These are phyloP conservation scores for Ennomos quercinarius DNA, from an alignment of 2,888 invertebrate species.

Conservation along the genomic window DNA sequence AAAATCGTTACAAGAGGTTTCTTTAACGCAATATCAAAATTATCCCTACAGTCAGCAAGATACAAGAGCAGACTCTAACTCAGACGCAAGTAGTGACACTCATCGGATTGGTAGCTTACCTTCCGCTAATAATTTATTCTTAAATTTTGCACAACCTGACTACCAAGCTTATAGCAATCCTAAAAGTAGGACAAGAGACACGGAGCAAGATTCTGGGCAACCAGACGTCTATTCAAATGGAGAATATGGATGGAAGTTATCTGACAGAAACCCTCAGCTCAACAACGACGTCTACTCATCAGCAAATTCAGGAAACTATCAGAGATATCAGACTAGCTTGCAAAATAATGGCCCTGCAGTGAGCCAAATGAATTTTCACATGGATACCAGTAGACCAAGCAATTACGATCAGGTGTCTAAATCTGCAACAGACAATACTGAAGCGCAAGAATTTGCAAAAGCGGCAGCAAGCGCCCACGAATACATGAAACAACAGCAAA, in stretches of 20 bases:
- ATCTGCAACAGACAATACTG: slow-evolving; percentile 62
- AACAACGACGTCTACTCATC: slow-evolving; percentile 58
- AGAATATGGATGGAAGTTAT: slow-evolving; percentile 80
- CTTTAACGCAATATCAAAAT: slow-evolving; percentile 64
- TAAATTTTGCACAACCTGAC: slow-evolving; percentile 73
- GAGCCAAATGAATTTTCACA: slow-evolving; percentile 74
- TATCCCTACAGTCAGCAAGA: slow-evolving; percentile 62
- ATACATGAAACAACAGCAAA: slow-evolving; percentile 67
- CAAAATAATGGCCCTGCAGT: slow-evolving; percentile 62
- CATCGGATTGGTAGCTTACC: slow-evolving; percentile 67
- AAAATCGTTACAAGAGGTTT: slow-evolving; percentile 66
- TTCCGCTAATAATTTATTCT: slow-evolving; percentile 71
- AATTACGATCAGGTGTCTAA: slow-evolving; percentile 67
- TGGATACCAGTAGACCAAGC: slow-evolving; percentile 69
- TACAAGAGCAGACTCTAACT: slow-evolving; percentile 49
- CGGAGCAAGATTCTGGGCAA: slow-evolving; percentile 66
- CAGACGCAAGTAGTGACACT: slow-evolving; percentile 65
- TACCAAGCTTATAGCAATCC: slow-evolving; percentile 59
- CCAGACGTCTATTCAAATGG: slow-evolving; percentile 72
- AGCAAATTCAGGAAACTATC: slow-evolving; percentile 48
- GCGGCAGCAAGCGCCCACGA: slow-evolving; percentile 78
- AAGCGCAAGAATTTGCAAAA: slow-evolving; percentile 75
- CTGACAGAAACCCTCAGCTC: slow-evolving; percentile 65
- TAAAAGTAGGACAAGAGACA: slow-evolving; percentile 61
- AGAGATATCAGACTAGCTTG: slow-evolving; percentile 59